Conservation (phyloP, 2,797 vertebrate species). For the Gallirallus australis region DNA sequence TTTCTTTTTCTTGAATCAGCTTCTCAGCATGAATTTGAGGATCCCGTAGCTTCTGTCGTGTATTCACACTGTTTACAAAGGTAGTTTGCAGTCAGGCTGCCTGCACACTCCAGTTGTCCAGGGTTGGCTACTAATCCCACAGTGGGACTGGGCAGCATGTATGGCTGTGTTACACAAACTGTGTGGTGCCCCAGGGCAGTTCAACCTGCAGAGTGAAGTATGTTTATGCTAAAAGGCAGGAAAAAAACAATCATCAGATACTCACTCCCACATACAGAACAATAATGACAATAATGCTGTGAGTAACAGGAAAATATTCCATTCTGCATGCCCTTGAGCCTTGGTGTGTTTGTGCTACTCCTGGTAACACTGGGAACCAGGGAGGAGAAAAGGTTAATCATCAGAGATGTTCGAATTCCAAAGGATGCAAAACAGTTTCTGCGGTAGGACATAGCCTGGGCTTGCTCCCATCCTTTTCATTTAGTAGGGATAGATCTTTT, state of each 20-base stretch:
- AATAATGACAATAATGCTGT: not conserved
- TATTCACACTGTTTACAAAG: not conserved
- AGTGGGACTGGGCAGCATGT: accelerated
- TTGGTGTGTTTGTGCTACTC: not conserved
- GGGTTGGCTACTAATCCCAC: not conserved
- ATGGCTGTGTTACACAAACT: not conserved
- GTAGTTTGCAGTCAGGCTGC: not conserved
- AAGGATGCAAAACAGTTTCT: not conserved
- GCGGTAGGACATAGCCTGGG: not conserved
- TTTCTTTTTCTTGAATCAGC: not conserved
- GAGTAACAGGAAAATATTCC: not conserved
- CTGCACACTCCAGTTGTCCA: not conserved
- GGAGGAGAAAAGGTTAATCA: not conserved
- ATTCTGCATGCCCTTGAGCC: not conserved
- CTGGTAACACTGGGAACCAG: not conserved
- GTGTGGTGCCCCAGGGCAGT: accelerated
- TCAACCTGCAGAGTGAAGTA: not conserved
- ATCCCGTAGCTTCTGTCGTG: not conserved
- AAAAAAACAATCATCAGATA: not conserved
- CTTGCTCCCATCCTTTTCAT: not conserved
- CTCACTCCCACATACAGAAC: not conserved
- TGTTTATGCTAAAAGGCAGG: not conserved
- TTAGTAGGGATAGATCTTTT: not conserved
- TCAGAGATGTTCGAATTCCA: not conserved
- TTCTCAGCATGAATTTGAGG: not conserved